Evolutionary conservation across 2,113 vertebrate genomes (phyloP).

Genomic region (Xiphophorus maculatus): DNA sequence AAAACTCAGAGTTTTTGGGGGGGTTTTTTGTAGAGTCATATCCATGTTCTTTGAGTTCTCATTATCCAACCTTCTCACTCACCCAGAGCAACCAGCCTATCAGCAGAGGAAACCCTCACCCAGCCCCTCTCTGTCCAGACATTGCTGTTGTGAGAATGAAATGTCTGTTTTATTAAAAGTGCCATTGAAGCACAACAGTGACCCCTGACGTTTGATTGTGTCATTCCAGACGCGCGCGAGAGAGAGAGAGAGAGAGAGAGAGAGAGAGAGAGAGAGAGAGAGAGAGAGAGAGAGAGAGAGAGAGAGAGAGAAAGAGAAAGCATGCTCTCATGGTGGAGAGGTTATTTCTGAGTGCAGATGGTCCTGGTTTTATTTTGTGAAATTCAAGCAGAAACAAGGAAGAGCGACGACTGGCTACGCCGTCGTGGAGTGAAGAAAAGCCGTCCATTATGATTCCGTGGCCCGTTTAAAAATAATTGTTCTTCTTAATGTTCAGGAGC

Average conservation of each 20-base stretch:
- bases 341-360: slow-evolving; percentile 38
- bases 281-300: slow-evolving; percentile 8
- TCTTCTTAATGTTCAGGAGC: not conserved
- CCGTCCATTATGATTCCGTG: slow-evolving; percentile 12
- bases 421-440: slow-evolving; percentile 20
- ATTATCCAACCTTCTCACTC: slow-evolving; percentile 53
- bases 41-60: not conserved
- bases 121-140: slow-evolving; percentile 81
- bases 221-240: slow-evolving; percentile 56
- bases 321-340: slow-evolving; percentile 7
- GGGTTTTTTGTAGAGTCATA: not conserved
- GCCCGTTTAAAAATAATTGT: slow-evolving; percentile 10
- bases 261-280: not conserved
- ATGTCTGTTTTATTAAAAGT: slow-evolving; percentile 90
- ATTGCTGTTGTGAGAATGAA: slow-evolving; percentile 88
- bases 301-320: not conserved
- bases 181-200: slow-evolving; percentile 84
- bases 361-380: slow-evolving; percentile 29
- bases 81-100: slow-evolving; percentile 80
- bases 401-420: slow-evolving; percentile 38
- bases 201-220: slow-evolving; percentile 77
- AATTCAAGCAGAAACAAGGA: slow-evolving; percentile 39
- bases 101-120: slow-evolving; percentile 77
- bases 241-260: not conserved
- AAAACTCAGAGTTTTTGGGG: not conserved